Conservation (phyloP, 1,140 invertebrate genomes). For the Lineus longissimus region DNA sequence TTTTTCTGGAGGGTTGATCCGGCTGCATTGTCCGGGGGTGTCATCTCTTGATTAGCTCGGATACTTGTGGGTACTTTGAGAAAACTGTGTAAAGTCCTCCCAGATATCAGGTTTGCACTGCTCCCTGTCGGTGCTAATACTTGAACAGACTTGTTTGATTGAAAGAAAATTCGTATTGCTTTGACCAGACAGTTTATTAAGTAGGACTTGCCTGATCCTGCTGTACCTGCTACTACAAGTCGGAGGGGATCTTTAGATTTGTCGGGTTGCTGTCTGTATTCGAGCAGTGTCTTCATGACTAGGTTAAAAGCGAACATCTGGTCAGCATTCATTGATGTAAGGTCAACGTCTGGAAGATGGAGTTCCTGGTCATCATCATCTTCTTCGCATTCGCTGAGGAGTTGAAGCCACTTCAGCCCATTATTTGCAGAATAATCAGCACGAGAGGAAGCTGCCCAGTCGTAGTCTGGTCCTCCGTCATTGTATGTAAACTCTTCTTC, state of each 20-base stretch:
- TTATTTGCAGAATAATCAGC: no score
- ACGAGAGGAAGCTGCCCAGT: constrained; percentile 9
- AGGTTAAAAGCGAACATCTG: no score
- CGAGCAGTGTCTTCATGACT: no score
- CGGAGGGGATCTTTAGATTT: neutral
- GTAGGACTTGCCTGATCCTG: neutral
- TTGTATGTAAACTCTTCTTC: constrained; percentile 15
- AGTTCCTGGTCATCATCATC: no score
- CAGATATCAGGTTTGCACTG: constrained; percentile 23
- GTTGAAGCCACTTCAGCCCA: no score
- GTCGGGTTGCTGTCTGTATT: no score
- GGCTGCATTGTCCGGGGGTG: constrained; percentile 7
- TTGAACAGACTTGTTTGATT: constrained; percentile 18
- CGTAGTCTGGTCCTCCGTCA: constrained; percentile 18
- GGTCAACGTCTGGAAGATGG: no score
- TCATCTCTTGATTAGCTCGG: constrained; percentile 16
- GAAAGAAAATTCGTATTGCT: constrained; percentile 12
- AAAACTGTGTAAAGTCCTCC: constrained; percentile 21
- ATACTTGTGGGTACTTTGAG: constrained; percentile 18
- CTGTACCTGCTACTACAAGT: neutral
- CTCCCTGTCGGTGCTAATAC: constrained; percentile 26
- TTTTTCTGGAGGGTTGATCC: constrained; percentile 16
- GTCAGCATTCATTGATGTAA: no score
- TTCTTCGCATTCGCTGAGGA: no score
- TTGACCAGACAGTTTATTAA: constrained; percentile 21